Evolutionary conservation across 2,113 vertebrate genomes (phyloP).

Genomic region (Trogon melanurus): DNA sequence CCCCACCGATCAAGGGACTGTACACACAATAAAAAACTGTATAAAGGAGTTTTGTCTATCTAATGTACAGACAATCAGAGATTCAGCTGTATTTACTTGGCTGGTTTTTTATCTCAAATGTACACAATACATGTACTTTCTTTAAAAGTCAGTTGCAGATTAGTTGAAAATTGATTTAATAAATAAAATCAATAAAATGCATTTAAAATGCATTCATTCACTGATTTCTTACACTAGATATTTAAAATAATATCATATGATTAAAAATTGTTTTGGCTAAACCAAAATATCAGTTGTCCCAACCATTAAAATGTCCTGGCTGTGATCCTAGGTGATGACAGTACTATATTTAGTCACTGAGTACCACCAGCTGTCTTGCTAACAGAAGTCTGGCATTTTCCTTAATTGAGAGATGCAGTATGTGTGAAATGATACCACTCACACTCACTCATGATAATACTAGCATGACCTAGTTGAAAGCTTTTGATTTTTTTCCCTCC

Average conservation of each 20-base stretch:
- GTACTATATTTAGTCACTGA: conserved; percentile 73
- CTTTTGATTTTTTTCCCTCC: conserved; percentile 39
- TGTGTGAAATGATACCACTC: conserved; percentile 72
- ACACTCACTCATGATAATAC: conserved; percentile 69
- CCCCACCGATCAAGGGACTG: not conserved
- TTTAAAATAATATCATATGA: conserved; percentile 44
- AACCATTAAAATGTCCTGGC: conserved; percentile 65
- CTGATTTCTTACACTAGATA: conserved; percentile 3
- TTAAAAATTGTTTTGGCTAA: conserved; percentile 70
- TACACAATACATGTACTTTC: not conserved
- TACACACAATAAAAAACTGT: not conserved
- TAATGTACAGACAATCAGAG: not conserved
- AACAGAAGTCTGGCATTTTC: conserved; percentile 73
- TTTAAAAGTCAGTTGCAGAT: conserved; percentile 17
- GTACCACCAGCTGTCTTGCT: conserved; percentile 73
- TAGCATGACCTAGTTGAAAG: conserved; percentile 70
- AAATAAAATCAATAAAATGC: not conserved
- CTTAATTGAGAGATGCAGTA: conserved; percentile 72
- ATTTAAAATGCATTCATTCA: conserved; percentile 23
- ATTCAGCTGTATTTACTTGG: conserved; percentile 50
- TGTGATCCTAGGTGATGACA: conserved; percentile 66
- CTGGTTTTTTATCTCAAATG: not conserved
- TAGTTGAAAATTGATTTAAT: conserved; percentile 21
- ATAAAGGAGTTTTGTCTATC: not conserved
- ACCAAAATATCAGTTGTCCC: conserved; percentile 66